phyloP scores from a whole-genome alignment of 2,888 invertebrate species.

The Xanthia togata region DNA sequence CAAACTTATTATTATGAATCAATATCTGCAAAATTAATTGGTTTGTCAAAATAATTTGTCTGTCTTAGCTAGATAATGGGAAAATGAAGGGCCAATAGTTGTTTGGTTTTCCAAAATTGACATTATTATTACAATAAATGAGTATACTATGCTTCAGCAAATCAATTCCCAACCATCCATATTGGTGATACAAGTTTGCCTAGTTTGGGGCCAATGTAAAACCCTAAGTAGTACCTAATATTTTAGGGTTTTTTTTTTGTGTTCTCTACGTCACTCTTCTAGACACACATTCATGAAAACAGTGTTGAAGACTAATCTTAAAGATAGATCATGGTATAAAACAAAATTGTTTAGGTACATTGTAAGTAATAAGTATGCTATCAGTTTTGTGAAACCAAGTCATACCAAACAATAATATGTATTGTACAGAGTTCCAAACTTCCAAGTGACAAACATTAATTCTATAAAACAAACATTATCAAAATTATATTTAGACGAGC shows the following conservation, averaged over 20 bases:
- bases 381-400: background rate
- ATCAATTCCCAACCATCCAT: background rate
- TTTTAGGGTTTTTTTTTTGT: background rate
- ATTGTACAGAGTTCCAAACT: background rate
- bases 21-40: background rate
- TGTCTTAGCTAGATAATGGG: background rate
- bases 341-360: background rate
- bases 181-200: background rate
- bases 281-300: background rate
- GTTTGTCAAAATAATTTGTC: background rate
- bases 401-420: background rate
- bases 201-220: background rate
- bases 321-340: background rate
- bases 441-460: background rate
- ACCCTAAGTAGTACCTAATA: background rate
- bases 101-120: background rate
- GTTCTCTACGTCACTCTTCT: too few species aligned
- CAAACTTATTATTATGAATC: constrained; percentile 23
- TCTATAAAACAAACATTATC: constrained; percentile 16
- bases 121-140: background rate
- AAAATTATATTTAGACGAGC: constrained; percentile 72
- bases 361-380: background rate
- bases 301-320: background rate
- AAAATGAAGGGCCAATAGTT: rapidly evolving
- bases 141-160: background rate